Conservation (phyloP, 2,797 vertebrate species). For the Rhyacichthys aspro region DNA sequence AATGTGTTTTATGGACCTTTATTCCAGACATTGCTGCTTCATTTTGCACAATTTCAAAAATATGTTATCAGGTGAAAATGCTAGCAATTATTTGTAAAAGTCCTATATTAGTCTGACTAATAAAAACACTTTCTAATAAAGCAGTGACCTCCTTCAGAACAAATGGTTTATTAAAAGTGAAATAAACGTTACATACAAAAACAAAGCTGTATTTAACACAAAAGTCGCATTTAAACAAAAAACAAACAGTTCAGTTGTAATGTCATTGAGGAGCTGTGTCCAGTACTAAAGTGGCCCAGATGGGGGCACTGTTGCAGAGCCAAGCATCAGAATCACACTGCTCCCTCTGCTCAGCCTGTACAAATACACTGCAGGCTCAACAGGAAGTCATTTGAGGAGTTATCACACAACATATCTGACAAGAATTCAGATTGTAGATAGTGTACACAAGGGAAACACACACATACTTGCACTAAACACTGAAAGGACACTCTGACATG, state of each 20-base stretch:
- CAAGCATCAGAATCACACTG: background rate
- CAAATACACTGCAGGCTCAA: conserved; percentile 40
- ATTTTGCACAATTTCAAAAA: background rate
- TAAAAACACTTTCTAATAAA: no score
- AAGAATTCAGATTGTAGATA: conserved; percentile 65
- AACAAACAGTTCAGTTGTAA: no score
- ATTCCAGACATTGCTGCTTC: background rate
- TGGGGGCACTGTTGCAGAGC: conserved; percentile 56
- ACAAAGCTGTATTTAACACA: no score
- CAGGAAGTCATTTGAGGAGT: conserved; percentile 65
- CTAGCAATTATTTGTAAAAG: background rate
- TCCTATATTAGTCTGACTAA: background rate
- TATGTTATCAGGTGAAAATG: background rate
- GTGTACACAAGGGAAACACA: conserved; percentile 11
- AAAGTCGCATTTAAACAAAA: no score
- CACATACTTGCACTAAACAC: conserved; percentile 5
- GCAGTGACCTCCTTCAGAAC: no score
- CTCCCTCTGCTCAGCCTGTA: background rate
- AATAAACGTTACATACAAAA: no score
- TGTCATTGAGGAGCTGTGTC: background rate
- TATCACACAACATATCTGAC: conserved; percentile 66
- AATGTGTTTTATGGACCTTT: conserved; percentile 2
- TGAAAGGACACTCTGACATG: background rate
- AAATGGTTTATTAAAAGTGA: no score
- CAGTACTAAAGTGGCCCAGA: conserved; percentile 29